A percentile compares a stretch with the other conserved stretches of the same genome.
These are phyloP conservation scores for Ageneiosus marmoratus DNA, from an alignment of 2,113 vertebrate species.

Conservation along the genomic window DNA sequence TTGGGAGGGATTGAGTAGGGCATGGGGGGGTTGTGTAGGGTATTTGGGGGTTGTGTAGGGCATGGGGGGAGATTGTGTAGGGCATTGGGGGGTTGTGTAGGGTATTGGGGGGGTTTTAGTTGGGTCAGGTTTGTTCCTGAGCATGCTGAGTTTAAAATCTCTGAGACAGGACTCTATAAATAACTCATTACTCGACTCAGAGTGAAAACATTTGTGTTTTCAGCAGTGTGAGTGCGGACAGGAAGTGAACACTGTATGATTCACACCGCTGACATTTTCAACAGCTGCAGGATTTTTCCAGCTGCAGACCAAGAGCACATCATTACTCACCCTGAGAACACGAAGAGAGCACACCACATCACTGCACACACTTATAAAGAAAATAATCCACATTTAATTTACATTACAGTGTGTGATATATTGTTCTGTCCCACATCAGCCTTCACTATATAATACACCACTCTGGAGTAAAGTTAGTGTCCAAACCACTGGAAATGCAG, in stretches of 20 bases:
- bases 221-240: neutral
- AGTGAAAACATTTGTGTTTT: constrained; percentile 19
- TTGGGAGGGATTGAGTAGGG: no score
- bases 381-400: neutral
- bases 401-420: neutral
- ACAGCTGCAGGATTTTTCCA: constrained; percentile 36
- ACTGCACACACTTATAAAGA: neutral
- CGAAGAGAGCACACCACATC: neutral
- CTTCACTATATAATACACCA: neutral
- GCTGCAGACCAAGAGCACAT: constrained; percentile 1
- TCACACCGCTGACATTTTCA: constrained; percentile 39
- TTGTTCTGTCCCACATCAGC: neutral
- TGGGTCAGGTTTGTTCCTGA: neutral
- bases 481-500: neutral
- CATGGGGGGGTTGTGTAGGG: no score
- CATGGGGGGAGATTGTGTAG: neutral
- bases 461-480: neutral
- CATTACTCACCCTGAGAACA: constrained; percentile 18
- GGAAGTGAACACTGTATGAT: constrained; percentile 16
- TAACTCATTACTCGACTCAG: constrained; percentile 3
- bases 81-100: neutral
- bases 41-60: neutral
- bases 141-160: neutral
- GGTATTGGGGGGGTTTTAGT: neutral
- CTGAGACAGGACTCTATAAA: constrained; percentile 6